Evolutionary conservation across 2,888 invertebrate genomes (phyloP), one percentile per base, ranked within the genome.

Genomic region (Lasioglossum zephyrum): DNA sequence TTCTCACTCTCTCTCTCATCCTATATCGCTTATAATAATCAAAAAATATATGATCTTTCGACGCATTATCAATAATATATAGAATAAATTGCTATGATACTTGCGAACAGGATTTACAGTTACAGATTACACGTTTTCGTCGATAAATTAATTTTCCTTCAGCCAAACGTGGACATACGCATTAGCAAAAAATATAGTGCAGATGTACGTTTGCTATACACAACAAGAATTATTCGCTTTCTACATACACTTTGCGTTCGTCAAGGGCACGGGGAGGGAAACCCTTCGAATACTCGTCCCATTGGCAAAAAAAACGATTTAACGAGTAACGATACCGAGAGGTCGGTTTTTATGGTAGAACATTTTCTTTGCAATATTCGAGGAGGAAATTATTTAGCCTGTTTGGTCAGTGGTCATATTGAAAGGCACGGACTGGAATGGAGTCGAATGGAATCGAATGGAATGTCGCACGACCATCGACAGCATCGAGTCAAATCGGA

Each of bases 41-140:
- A 94, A 94, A 95, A 95, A 95, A 94, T 94, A 95, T 93, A 93
- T 93, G 92, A 92, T 92, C 92, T 94, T 92, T 93, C 94, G 94
- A 93, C 93, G 91, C 94, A 94, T 91, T 93, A 92, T 93, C 89
- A 88, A 91, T 94, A 94, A 93, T 92, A 88, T 92, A 90, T 91
- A 90, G 92, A 76, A 85, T 92, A 93, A 91, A 92, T 90, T 89
- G 89, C 89, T 90, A 92, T 87, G 90, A 92, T 92, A 90, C 88
- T 75, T 79, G 22, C 47, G 89, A 91, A 63, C 63, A 92, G 81
- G 66, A 74, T 81, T 66, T 77, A 73, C 74, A 77, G 66, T 87
- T 44, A 47, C 49, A 78, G 44, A 60, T 73, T 82, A 79, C 82
- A 77, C 36, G 41, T n/a, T 57, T 81, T 72, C 72, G 60, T 31